Base-by-base conservation (phyloP, 2,113 vertebrate species). In the Cephalopholis sonnerati region DNA sequence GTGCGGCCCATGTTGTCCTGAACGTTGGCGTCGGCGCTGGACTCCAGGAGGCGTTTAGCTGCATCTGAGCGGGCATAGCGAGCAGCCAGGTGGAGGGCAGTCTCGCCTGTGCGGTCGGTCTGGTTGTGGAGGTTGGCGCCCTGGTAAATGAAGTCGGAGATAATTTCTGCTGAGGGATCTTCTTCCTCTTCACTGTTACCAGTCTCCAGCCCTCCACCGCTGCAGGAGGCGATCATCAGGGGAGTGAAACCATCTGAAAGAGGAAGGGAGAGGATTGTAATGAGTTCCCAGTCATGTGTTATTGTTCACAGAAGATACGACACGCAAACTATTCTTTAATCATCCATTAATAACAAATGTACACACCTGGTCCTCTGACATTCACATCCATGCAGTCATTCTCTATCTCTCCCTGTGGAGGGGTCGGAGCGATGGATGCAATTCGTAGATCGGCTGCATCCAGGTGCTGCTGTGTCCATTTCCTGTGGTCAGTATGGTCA, bases 1-100 rank as follows among this genome's bases (percentile, higher is more conserved):
- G 98, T 99, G 50, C 98, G 96, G 1, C 98, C 98, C 98, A 99
- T 99, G 96, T 99, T 98, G 92, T 99, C 98, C 84, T 98, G 98
- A 82, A 99, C 97, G 81, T 99, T 99, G 63, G 98, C 98, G 0
- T 99, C 97, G 0, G 98, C 98, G 0, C 98, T 99, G 87, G 98
- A 98, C 89, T 99, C 98, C 84, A 99, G 94, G 65, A 99, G 97
- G 77, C 98, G 96, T 88, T 99, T 99, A 92, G 98, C 98, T 0
- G 98, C 98, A 0, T 99, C 98, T 0, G 98, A 99, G 72, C 98
- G 98, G 0, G 98, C 98, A 10, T 99, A 99, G 10, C 98, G 93
- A 17, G 98, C 98, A 0, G 98, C 98, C 90, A 99, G 90, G 94
- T 99, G 98, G 13, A 99, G 94, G 0, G 98, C 98, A 0, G 98